phyloP scores from a whole-genome alignment of 1,140 invertebrate genomes.

The Halesus radiatus region DNA sequence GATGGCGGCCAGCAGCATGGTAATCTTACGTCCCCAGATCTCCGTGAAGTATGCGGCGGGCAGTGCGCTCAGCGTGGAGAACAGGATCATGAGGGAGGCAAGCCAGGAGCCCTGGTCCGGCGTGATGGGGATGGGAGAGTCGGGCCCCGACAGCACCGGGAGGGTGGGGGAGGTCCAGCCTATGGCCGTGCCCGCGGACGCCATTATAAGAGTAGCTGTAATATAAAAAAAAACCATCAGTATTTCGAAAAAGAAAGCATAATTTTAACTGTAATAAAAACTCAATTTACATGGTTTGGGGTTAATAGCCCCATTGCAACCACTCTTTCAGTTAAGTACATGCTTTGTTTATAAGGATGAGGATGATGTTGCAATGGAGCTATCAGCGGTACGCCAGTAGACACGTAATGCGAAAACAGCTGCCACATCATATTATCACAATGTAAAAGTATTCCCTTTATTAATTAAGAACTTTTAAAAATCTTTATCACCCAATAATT shows the following conservation, averaged over 20 bases:
- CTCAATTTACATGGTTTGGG: too few relatives aligned
- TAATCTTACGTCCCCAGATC: conserved; percentile 76
- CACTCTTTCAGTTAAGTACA: too few relatives aligned
- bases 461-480: too few relatives aligned
- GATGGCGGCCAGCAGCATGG: conserved; percentile 75
- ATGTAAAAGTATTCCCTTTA: too few relatives aligned
- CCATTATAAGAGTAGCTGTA: conserved; percentile 69
- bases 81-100: conserved; percentile 71
- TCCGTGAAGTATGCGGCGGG: conserved; percentile 68
- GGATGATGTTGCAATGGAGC: too few relatives aligned
- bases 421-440: too few relatives aligned
- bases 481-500: too few relatives aligned
- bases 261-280: too few relatives aligned
- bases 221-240: conserved; percentile 23
- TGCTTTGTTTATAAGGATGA: too few relatives aligned
- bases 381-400: too few relatives aligned
- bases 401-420: too few relatives aligned
- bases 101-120: conserved; percentile 76
- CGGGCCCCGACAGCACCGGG: conserved; percentile 63
- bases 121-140: conserved; percentile 70
- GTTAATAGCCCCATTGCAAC: too few relatives aligned
- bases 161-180: conserved; percentile 76
- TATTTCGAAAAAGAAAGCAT: neutral
- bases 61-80: conserved; percentile 66
- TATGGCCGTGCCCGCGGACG: conserved; percentile 69